These are phyloP conservation scores for Falco concolor DNA, from an alignment of 2,797 vertebrate genomes.

Conservation along the genomic window DNA sequence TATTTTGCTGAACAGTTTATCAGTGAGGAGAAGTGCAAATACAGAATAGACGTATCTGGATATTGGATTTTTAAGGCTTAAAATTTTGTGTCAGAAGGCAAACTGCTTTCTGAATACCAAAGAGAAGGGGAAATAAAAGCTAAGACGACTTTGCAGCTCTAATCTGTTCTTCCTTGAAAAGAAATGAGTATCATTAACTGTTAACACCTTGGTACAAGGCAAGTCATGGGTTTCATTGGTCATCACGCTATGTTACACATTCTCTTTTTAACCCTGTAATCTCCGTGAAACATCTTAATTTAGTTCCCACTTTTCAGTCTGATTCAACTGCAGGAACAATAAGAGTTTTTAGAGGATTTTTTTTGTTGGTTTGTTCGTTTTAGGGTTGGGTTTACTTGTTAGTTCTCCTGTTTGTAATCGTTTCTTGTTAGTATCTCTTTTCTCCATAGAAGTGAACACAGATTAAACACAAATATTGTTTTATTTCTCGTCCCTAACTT, in stretches of 20 bases:
- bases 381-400: background rate
- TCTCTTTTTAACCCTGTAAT: background rate
- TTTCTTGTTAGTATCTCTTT: background rate
- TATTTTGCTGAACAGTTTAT: background rate
- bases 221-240: background rate
- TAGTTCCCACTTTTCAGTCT: background rate
- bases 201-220: background rate
- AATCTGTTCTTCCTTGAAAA: slow-evolving; percentile 9
- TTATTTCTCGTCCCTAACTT: background rate
- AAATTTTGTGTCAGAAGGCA: slow-evolving; percentile 32
- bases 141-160: background rate
- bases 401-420: background rate
- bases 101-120: slow-evolving; percentile 48
- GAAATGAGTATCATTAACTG: background rate
- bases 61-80: slow-evolving; percentile 37
- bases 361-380: background rate
- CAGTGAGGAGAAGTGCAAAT: background rate
- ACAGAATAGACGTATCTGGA: background rate
- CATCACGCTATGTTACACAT: background rate
- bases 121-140: background rate
- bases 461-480: background rate
- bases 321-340: background rate
- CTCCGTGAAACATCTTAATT: background rate
- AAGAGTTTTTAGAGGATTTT: background rate
- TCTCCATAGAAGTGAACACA: background rate